Evolutionary conservation across 2,113 vertebrate species (phyloP).

Genomic region (Bambusicola thoracicus): DNA sequence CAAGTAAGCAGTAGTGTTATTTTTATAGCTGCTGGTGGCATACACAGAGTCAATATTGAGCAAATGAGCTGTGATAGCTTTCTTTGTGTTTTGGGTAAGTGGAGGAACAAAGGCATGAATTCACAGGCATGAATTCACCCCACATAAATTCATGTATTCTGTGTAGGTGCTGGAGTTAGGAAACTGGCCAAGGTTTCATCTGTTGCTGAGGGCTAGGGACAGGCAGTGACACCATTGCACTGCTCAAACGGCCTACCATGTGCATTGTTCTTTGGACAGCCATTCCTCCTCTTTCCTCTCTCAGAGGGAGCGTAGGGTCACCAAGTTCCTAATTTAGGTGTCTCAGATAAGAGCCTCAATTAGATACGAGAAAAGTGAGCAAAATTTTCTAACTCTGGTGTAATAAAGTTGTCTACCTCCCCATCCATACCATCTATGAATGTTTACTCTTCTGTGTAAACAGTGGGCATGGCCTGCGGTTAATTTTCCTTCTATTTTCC

Average conservation of each 20-base stretch:
- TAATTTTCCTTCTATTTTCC: background rate
- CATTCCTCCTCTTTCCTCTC: background rate
- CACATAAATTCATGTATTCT: background rate
- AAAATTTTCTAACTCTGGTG: background rate
- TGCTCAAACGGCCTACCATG: background rate
- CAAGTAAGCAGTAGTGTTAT: background rate
- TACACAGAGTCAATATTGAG: background rate
- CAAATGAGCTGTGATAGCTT: background rate
- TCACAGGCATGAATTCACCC: background rate
- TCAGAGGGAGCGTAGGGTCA: background rate
- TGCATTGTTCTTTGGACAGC: background rate
- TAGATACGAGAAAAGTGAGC: background rate
- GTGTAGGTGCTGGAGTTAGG: background rate
- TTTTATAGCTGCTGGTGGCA: slow-evolving; percentile 2
- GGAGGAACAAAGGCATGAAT: background rate
- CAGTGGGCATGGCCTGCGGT: background rate
- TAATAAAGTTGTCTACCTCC: background rate
- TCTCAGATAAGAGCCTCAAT: background rate
- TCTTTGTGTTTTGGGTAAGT: background rate
- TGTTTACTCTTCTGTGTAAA: background rate
- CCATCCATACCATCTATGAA: background rate
- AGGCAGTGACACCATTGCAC: background rate
- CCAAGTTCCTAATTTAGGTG: background rate
- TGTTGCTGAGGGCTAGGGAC: background rate
- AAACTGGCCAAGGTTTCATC: background rate